Percentiles rank a stretch among this genome's conserved stretches.
These are phyloP conservation scores for Agrochola litura DNA, from an alignment of 2,888 invertebrate species.

Conservation along the genomic window DNA sequence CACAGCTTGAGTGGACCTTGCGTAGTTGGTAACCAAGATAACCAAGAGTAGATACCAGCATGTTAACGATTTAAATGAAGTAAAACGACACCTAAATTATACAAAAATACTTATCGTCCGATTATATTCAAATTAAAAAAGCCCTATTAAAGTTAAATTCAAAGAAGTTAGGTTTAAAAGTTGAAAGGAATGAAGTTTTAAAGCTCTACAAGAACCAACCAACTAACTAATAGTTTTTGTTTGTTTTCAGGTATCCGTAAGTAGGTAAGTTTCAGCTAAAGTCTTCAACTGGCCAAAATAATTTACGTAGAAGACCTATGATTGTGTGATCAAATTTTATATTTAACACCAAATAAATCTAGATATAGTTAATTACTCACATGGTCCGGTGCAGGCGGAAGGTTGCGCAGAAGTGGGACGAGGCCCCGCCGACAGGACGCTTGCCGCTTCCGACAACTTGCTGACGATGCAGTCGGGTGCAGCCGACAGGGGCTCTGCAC, in stretches of 20 bases:
- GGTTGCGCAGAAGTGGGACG: conserved; percentile 78
- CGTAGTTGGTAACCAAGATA: neutral
- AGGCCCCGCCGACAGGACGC: conserved; percentile 51
- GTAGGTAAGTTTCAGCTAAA: neutral
- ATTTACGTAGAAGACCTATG: neutral
- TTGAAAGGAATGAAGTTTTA: neutral
- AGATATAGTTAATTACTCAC: conserved; percentile 60
- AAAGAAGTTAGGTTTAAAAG: neutral
- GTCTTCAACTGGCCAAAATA: neutral
- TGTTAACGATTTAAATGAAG: neutral
- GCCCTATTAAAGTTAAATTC: neutral
- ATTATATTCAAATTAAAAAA: neutral
- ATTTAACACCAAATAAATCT: neutral
- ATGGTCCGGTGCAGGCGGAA: conserved; percentile 61
- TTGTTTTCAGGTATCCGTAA: neutral
- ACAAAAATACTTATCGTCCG: neutral
- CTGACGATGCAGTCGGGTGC: conserved; percentile 78
- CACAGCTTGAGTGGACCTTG: neutral
- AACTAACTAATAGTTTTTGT: no score
- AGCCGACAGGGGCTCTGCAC: conserved; percentile 73
- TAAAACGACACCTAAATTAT: neutral
- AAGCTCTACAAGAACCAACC: neutral
- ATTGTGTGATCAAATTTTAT: neutral
- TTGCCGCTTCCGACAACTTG: conserved; percentile 64
- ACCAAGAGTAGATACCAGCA: neutral